Conservation (phyloP, 1,140 invertebrate species). For the Aphidius gifuensis region DNA sequence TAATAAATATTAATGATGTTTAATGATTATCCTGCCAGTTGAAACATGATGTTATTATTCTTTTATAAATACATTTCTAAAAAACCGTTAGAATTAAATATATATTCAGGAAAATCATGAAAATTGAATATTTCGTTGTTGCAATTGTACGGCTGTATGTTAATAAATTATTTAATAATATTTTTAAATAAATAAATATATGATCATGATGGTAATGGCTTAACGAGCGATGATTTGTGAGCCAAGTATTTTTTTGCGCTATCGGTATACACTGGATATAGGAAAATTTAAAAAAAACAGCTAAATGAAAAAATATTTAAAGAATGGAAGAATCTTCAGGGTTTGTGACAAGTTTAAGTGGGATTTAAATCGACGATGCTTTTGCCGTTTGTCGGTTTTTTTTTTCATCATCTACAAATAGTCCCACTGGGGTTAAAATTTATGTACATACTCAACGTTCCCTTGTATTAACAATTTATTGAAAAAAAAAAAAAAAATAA, state of each 20-base stretch:
- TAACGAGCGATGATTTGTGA: slow-evolving; percentile 21
- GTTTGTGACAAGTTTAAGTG: neutral
- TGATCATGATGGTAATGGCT: slow-evolving; percentile 3
- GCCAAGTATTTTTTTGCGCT: neutral
- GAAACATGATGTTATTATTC: no score
- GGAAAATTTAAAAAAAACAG: slow-evolving; percentile 5
- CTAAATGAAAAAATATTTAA: neutral
- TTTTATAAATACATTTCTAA: no score
- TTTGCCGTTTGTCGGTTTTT: neutral
- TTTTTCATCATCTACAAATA: neutral
- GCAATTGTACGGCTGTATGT: slow-evolving; percentile 1
- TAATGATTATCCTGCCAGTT: no score
- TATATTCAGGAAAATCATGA: no score
- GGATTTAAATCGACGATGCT: slow-evolving; percentile 17
- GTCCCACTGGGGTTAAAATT: neutral
- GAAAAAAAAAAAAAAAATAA: neutral
- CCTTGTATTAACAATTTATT: neutral
- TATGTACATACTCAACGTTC: slow-evolving; percentile 11
- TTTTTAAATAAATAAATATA: no score
- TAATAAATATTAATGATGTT: no score
- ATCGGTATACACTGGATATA: neutral
- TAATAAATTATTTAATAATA: no score
- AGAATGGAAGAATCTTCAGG: no score
- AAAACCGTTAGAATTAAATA: no score
- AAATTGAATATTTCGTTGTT: neutral